Evolutionary conservation across 1,140 invertebrate genomes (phyloP).

Genomic region (Trichoplusia ni): DNA sequence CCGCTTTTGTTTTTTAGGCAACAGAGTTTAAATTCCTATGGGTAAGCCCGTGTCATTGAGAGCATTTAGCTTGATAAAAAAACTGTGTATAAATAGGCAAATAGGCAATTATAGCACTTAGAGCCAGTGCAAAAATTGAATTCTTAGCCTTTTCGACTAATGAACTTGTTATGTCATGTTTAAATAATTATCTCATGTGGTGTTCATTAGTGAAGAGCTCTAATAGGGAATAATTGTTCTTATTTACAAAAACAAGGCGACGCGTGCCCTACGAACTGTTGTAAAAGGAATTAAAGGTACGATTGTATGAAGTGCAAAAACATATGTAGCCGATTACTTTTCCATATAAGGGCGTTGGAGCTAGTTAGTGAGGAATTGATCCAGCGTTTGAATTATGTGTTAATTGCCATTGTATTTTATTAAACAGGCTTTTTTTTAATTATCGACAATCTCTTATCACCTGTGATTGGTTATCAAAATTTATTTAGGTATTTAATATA

Average conservation of each 20-base stretch:
- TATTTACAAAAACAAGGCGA: neutral
- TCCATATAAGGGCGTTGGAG: too few species aligned
- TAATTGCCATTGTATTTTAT: too few species aligned
- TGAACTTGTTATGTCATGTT: constrained; percentile 9
- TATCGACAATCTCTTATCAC: too few species aligned
- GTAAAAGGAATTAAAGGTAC: neutral
- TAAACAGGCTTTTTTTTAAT: too few species aligned
- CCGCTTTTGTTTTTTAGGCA: constrained; percentile 10
- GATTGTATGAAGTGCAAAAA: too few species aligned
- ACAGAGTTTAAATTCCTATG: neutral
- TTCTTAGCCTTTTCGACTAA: neutral
- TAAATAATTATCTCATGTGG: constrained; percentile 10
- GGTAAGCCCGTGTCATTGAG: constrained; percentile 1
- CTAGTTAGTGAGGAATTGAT: too few species aligned
- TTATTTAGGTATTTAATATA: too few species aligned
- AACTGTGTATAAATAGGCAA: neutral
- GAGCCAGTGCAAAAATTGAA: neutral
- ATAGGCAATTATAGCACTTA: neutral
- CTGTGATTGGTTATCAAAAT: too few species aligned
- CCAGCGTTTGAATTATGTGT: too few species aligned
- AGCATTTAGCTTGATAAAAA: neutral
- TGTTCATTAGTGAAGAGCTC: constrained; percentile 11
- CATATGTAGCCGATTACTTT: too few species aligned
- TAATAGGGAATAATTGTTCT: constrained; percentile 7
- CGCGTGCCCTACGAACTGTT: neutral